Conservation (phyloP, 1,140 invertebrate genomes). For the Drosophila bifasciata region DNA sequence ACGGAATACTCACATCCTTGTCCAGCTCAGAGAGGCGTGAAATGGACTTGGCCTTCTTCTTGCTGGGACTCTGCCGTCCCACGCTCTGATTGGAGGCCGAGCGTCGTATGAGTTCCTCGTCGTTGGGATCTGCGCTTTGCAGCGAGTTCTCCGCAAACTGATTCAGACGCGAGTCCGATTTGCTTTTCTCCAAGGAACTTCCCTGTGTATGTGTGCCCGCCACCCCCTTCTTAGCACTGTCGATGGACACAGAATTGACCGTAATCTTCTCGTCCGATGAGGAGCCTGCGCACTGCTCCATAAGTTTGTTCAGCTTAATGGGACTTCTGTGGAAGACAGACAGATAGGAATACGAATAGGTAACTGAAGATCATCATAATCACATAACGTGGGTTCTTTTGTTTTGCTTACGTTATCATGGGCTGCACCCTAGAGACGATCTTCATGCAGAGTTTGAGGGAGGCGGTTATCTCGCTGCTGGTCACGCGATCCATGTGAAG, state of each 20-base stretch:
- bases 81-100: conserved; percentile 85
- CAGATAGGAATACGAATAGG: conserved; percentile 10
- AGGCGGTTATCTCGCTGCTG: conserved; percentile 87
- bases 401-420: conserved; percentile 82
- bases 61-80: conserved; percentile 84
- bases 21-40: conserved; percentile 85
- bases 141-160: conserved; percentile 80
- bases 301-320: conserved; percentile 68
- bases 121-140: conserved; percentile 66
- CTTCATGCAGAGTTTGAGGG: conserved; percentile 89
- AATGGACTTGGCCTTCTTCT: conserved; percentile 86
- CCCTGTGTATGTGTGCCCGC: not conserved
- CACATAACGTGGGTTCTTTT: conserved; percentile 3
- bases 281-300: conserved; percentile 46
- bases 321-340: conserved; percentile 65
- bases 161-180: conserved; percentile 88
- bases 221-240: conserved; percentile 19
- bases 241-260: conserved; percentile 11
- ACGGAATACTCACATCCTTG: conserved; percentile 78
- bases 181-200: conserved; percentile 87
- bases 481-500: conserved; percentile 86
- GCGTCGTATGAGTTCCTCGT: conserved; percentile 84
- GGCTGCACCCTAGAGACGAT: conserved; percentile 92
- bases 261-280: conserved; percentile 51
- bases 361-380: conserved; percentile 1